phyloP scores from a whole-genome alignment of 2,888 invertebrate genomes.

The Helicoverpa assulta region DNA sequence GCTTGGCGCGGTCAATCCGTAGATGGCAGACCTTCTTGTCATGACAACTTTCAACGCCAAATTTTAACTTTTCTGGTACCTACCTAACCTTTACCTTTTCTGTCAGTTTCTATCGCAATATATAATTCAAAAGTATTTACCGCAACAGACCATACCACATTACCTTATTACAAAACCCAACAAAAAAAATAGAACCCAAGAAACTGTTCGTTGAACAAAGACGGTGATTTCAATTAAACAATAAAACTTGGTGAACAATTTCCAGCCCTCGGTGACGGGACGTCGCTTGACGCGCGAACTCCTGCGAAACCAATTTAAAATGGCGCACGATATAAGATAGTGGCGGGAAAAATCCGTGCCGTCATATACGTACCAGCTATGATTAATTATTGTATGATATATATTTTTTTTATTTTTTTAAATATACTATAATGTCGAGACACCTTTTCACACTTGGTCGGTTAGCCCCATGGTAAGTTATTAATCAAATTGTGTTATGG shows the following conservation, averaged over 20 bases:
- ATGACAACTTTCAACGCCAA: not conserved
- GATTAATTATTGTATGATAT: conserved; percentile 69
- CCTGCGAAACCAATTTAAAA: conserved; percentile 68
- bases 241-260: conserved; percentile 60
- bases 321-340: conserved; percentile 65
- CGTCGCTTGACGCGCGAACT: conserved; percentile 59
- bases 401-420: too few species aligned
- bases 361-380: conserved; percentile 64
- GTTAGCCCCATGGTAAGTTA: too few species aligned
- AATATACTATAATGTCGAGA: too few species aligned
- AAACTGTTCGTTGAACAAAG: conserved; percentile 58
- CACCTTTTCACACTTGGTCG: too few species aligned
- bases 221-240: conserved; percentile 65
- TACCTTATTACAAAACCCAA: conserved; percentile 29
- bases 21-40: too few species aligned
- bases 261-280: conserved; percentile 42
- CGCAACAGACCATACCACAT: conserved; percentile 9
- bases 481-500: too few species aligned
- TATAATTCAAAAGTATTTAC: not conserved
- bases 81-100: too few species aligned
- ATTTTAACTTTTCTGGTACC: too few species aligned
- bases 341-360: conserved; percentile 61
- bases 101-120: too few species aligned
- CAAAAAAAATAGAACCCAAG: conserved; percentile 48
- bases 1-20: too few species aligned